Percentiles rank a stretch among this genome's conserved stretches.
Evolutionary conservation across 2,888 invertebrate genomes (phyloP).

Genomic region (Marasmarcha lunaedactyla): DNA sequence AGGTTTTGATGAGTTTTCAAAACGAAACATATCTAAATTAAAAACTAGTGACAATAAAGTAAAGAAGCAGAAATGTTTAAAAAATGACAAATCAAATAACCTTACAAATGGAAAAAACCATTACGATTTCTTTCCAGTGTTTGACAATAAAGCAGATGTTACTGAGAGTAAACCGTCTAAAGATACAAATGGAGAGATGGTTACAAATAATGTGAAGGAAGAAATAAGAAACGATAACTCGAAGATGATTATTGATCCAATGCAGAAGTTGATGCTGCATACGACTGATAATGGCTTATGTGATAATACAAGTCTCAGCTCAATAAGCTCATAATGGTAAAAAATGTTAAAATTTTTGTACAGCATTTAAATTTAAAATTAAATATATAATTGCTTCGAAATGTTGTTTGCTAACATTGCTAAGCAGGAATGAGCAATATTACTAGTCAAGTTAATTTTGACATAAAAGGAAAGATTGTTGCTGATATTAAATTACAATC

Average conservation of each 20-base stretch:
- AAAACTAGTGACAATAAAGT: conserved; percentile 32
- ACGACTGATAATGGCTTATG: conserved; percentile 68
- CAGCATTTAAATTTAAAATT: conserved; percentile 24
- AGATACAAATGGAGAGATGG: conserved; percentile 15
- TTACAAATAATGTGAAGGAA: conserved; percentile 14
- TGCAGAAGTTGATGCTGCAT: conserved; percentile 65
- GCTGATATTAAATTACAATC: conserved; percentile 6
- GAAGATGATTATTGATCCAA: conserved; percentile 63
- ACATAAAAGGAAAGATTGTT: conserved; percentile 8
- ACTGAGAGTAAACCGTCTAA: conserved; percentile 20
- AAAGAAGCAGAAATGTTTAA: conserved; percentile 33
- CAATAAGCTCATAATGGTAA: conserved; percentile 55
- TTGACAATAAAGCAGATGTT: conserved; percentile 47
- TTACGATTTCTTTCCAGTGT: conserved; percentile 59
- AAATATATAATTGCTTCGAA: conserved; percentile 12
- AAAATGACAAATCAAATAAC: conserved; percentile 36
- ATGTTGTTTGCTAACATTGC: conserved; percentile 1
- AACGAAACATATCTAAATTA: conserved; percentile 47
- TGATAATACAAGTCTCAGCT: conserved; percentile 66
- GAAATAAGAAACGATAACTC: conserved; percentile 41
- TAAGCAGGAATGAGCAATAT: conserved; percentile 11
- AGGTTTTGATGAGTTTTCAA: conserved; percentile 55
- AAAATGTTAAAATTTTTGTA: conserved; percentile 52
- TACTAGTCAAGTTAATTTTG: conserved; percentile 22
- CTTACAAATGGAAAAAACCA: conserved; percentile 50